phyloP scores from a whole-genome alignment of 1,140 invertebrate species.

The Eupristina koningsbergeri region DNA sequence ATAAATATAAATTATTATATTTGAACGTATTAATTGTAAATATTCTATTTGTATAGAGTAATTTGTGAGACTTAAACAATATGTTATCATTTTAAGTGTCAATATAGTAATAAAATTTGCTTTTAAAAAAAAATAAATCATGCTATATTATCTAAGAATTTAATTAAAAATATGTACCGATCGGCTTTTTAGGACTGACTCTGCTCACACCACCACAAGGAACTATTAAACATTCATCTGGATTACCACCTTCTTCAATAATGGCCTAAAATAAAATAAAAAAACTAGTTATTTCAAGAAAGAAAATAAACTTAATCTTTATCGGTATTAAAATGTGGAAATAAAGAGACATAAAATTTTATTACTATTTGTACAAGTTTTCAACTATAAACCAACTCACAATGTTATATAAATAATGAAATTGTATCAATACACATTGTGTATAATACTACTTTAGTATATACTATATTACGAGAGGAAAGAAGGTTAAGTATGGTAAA shows the following conservation, averaged over 20 bases:
- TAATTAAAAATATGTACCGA: conserved; percentile 57
- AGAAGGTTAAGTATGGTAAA: conserved; percentile 19
- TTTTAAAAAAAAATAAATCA: conserved; percentile 2
- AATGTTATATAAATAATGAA: background rate
- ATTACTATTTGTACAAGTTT: background rate
- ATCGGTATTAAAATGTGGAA: background rate
- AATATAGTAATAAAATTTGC: too few relatives aligned
- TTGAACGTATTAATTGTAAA: too few relatives aligned
- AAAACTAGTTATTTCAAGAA: background rate
- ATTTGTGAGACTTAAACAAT: too few relatives aligned
- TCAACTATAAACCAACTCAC: background rate
- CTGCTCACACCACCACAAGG: conserved; percentile 61
- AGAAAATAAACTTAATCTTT: background rate
- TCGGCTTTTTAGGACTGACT: conserved; percentile 61
- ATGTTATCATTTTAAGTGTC: too few relatives aligned
- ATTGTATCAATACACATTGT: background rate
- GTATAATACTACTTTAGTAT: background rate
- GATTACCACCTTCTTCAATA: conserved; percentile 85
- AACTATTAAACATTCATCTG: conserved; percentile 83
- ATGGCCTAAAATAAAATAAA: conserved; percentile 77
- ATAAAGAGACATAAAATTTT: background rate
- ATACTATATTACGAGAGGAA: background rate
- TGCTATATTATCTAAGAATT: background rate
- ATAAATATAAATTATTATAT: too few relatives aligned
- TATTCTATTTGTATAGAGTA: too few relatives aligned